Base-by-base conservation (phyloP, 1,140 invertebrate species). In the Bicyclus anynana region DNA sequence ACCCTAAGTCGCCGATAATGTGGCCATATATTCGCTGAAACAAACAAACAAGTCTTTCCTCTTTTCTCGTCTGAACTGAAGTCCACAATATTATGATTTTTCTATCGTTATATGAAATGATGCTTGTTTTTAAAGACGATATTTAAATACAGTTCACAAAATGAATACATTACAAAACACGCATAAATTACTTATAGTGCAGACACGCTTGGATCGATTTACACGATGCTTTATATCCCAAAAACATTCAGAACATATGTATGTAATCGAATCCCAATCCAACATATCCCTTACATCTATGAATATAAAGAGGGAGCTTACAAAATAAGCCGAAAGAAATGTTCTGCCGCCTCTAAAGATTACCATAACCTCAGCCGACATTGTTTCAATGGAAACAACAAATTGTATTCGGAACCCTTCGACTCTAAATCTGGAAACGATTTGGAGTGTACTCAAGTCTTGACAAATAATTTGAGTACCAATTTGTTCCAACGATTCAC, bases 361-460 rank as follows among this genome's bases (percentile, higher is more conserved):
- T 64, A 62, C 21, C 27, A 53, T 54, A 62, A 61, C 47, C 50
- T 53, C 42, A 21, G 46, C 49, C 50, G 59, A 59, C 65, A 76
- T 77, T 80, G 76, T 78, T 67, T 69, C 54, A 65, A 59, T 63
- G 61, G 51, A 57, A 64, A 59, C 42, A 65, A 57, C 63, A 62
- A 66, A 63, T 69, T 59, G 62, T 59, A 49, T 57, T 57, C 48
- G 44, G 66, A 71, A 84, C 77, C 80, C 77, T 73, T 80, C 69
- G 65, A 46, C 57, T 67, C 72, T 87, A 85, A 85, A 85, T 85
- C 63, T 80, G 79, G 80, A 79, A 80, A 72, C 80, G 71, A 81
- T 84, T 80, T 80, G 72, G 62, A 69, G 76, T 76, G 81, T 76
- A 67, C 72, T 62, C 65, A n/a, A n/a, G n/a, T 59, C 71, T 67